Conservation (phyloP, 2,888 invertebrate species). For the Hipparchia sbordonii region DNA sequence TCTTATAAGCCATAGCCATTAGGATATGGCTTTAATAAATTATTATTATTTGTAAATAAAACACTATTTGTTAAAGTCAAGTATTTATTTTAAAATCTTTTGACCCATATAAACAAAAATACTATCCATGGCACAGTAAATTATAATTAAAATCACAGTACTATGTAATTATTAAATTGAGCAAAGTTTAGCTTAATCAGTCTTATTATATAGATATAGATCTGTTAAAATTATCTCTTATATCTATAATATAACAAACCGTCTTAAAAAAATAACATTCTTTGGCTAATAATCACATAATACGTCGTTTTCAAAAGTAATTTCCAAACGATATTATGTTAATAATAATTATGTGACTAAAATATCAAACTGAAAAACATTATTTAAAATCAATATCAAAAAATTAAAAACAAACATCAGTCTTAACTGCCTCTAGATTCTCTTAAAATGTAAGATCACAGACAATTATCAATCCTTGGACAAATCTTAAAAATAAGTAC, state of each 20-base stretch:
- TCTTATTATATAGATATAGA: slow-evolving; percentile 6
- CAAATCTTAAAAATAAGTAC: slow-evolving; percentile 8
- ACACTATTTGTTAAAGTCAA: no score
- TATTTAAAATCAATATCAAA: background rate
- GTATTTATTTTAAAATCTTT: no score
- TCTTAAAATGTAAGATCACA: slow-evolving; percentile 5
- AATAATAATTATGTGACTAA: slow-evolving; percentile 5
- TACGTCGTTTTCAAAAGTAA: background rate
- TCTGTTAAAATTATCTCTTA: slow-evolving; percentile 4
- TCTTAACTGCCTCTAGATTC: slow-evolving; percentile 8
- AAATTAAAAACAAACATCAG: slow-evolving; percentile 5
- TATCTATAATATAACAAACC: slow-evolving; percentile 8
- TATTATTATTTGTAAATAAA: no score
- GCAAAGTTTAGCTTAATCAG: slow-evolving; percentile 9
- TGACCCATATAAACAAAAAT: no score
- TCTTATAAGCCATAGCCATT: no score
- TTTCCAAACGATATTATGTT: slow-evolving; percentile 7
- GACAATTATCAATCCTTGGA: slow-evolving; percentile 9
- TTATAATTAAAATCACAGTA: slow-evolving; percentile 6
- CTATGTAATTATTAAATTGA: slow-evolving; percentile 3
- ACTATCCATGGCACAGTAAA: background rate
- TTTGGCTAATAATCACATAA: slow-evolving; percentile 6
- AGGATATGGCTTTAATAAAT: no score
- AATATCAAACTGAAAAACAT: slow-evolving; percentile 4
- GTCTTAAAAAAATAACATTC: slow-evolving; percentile 9